Base-by-base conservation (phyloP, 1,140 invertebrate genomes). In the Anastatus disparis region DNA sequence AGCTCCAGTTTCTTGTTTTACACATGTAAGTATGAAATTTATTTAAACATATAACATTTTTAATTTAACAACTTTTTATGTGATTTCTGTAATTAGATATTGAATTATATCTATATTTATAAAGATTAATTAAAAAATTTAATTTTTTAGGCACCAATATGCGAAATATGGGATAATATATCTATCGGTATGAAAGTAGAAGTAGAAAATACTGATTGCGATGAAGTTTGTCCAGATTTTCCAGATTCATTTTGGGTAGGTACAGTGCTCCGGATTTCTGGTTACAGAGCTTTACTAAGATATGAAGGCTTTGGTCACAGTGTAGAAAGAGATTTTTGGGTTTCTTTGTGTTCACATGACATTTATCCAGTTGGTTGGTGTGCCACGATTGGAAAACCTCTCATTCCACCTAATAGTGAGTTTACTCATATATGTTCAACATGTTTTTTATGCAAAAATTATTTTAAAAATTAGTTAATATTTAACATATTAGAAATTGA, bases 361-460 rank as follows among this genome's bases (percentile, higher is more conserved):
- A 94, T 99, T 26, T 95, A 98, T 86, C 95, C 95, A 27, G 95
- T 99, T 44, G 96, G 96, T 17, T 98, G 97, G 97, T 98, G 96
- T 87, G 97, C 97, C 1, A 95, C 94, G 0, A 90, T 96, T 74
- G 96, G 96, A 20, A 97, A 97, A 85, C 95, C 95, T 8, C 86
- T 98, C 0, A 97, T 97, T 81, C 96, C 96, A 63, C 97, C 97
- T 15, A 93, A 93, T 84, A 93, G 91, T 92, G 83, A 86, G 82
- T 82, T 72, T 29, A 4, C 6, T 46, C 6, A 9, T 50, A 50
- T 40, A 68, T 48, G 15, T 22, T 38, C 2, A 53, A 26, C 55
- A 67, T 7, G 2, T 40, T 22, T 2, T 20, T 70, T 13, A 35
- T 56, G 1, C 8, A 6, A 35, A 20, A 38, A 40, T 13, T 38